Evolutionary conservation across 2,113 vertebrate genomes (phyloP), one percentile per base, ranked within the genome.

Genomic region (Passer domesticus): DNA sequence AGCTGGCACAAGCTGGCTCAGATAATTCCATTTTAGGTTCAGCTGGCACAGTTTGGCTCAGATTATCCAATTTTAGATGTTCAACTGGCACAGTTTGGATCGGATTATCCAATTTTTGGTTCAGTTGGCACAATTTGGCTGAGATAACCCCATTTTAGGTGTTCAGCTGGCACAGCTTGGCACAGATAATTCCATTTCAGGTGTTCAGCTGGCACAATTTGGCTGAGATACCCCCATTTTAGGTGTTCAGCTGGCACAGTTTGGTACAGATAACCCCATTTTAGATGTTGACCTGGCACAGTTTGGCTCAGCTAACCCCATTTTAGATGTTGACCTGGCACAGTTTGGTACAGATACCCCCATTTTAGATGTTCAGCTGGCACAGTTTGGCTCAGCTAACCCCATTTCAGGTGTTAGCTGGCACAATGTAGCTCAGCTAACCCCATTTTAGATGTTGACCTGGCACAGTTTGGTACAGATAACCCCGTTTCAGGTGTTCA

Each of bases 101-200:
- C 19, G 50, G 7, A 10, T 17, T n/a, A n/a, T n/a, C n/a, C n/a
- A n/a, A n/a, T n/a, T n/a, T n/a, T n/a, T n/a, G n/a, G n/a, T n/a
- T n/a, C 31, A 70, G 0, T 4, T 23, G n/a, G 1, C 27, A 23
- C 20, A 39, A 0, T 23, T 52, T 5, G 4, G 11, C 30, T 18
- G 6, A 18, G 11, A 8, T 31, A 25, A 41, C 3, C 20, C 21
- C 6, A 6, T 15, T 41, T 1, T 13, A n/a, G n/a, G n/a, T n/a
- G n/a, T n/a, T n/a, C n/a, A n/a, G n/a, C n/a, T n/a, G n/a, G n/a
- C n/a, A n/a, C n/a, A n/a, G n/a, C n/a, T n/a, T n/a, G n/a, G n/a
- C n/a, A n/a, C n/a, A n/a, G n/a, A n/a, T n/a, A n/a, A n/a, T n/a
- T n/a, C n/a, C n/a, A n/a, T n/a, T n/a, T n/a, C n/a, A 17, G 15